Evolutionary conservation across 2,113 vertebrate species (phyloP).

Genomic region (Pteruthius melanotis): DNA sequence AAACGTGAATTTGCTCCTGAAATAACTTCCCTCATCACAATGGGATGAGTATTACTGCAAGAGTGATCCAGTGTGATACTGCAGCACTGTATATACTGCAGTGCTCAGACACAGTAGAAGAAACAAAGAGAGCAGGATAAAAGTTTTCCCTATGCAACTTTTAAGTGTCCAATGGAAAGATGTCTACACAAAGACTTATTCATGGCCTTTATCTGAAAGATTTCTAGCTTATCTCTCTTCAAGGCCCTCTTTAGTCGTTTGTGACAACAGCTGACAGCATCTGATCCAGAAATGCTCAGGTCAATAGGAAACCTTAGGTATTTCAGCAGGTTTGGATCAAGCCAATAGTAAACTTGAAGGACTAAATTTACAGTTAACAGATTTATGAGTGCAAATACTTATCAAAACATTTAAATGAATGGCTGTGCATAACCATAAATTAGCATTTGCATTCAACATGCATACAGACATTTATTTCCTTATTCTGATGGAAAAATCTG

Average conservation of each 20-base stretch:
- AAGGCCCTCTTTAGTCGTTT: not conserved
- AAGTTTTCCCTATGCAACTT: not conserved
- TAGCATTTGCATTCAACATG: not conserved
- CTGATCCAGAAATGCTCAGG: not conserved
- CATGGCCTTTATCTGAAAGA: not conserved
- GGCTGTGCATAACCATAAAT: not conserved
- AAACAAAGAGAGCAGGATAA: not conserved
- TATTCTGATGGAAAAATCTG: conserved; percentile 8
- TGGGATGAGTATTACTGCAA: not conserved
- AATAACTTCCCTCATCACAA: not conserved
- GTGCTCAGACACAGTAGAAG: not conserved
- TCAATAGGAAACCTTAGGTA: not conserved
- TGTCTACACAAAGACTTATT: not conserved
- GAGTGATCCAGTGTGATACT: not conserved
- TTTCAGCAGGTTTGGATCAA: not conserved
- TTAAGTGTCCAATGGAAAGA: not conserved
- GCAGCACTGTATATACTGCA: not conserved
- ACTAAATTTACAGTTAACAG: not conserved
- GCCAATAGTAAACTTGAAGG: not conserved
- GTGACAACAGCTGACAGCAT: not conserved
- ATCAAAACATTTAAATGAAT: not conserved
- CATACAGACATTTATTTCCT: not conserved
- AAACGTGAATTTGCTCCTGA: not conserved
- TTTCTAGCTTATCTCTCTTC: not conserved
- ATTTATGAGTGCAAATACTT: not conserved